These are phyloP conservation scores for Cacoxenus indagator DNA, from an alignment of 2,888 invertebrate species.

Conservation along the genomic window DNA sequence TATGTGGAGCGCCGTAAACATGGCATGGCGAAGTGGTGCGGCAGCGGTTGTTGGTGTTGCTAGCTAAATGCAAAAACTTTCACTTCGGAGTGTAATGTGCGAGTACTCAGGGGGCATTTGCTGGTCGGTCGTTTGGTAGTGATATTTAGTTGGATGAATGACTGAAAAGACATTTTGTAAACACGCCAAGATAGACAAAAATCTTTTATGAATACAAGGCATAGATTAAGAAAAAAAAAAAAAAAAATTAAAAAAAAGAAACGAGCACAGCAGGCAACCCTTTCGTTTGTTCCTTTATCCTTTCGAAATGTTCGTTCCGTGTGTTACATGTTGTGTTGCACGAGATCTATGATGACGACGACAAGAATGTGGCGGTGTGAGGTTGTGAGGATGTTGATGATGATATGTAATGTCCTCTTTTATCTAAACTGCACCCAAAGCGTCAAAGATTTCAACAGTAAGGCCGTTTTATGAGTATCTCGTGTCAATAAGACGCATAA, in stretches of 20 bases:
- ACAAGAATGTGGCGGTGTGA: background rate
- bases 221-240: background rate
- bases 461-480: slow-evolving; percentile 17
- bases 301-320: background rate
- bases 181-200: slow-evolving; percentile 20
- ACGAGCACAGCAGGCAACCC: background rate
- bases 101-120: no score
- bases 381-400: background rate
- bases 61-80: slow-evolving; percentile 7
- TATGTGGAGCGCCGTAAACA: background rate
- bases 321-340: background rate
- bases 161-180: slow-evolving; percentile 22
- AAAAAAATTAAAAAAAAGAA: background rate
- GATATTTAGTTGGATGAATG: slow-evolving; percentile 18
- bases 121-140: background rate
- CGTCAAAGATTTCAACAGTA: slow-evolving; percentile 11
- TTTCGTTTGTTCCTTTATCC: background rate
- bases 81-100: no score
- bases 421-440: slow-evolving; percentile 22
- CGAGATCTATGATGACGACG: background rate
- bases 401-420: slow-evolving; percentile 2
- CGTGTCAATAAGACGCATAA: slow-evolving; percentile 23
- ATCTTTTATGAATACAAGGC: slow-evolving; percentile 18
- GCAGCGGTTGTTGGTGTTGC: background rate
- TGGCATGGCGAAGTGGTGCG: background rate